Conservation (phyloP, 2,113 vertebrate species). For the Hemibagrus wyckioides region DNA sequence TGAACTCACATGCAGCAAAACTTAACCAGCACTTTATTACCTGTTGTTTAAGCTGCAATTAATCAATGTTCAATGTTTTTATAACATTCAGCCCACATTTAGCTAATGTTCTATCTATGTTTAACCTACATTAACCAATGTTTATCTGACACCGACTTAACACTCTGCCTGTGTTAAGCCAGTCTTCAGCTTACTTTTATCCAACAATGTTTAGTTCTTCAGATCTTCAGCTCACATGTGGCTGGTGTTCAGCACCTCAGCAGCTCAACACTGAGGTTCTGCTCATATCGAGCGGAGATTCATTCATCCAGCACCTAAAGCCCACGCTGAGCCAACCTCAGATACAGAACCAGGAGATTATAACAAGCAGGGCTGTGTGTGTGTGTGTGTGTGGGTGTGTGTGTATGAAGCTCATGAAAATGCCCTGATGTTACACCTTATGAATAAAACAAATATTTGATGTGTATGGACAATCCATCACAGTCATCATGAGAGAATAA, state of each 20-base stretch:
- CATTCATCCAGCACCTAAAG: background rate
- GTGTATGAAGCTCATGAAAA: background rate
- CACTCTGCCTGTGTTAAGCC: background rate
- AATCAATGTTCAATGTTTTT: background rate
- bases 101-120: no score
- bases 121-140: background rate
- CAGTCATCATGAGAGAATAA: background rate
- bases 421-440: background rate
- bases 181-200: background rate
- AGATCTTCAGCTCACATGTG: background rate
- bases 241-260: background rate
- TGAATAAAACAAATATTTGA: background rate
- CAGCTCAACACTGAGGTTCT: background rate
- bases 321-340: background rate
- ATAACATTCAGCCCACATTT: background rate
- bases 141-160: background rate
- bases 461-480: background rate
- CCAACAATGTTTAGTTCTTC: background rate
- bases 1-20: background rate
- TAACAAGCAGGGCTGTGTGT: background rate
- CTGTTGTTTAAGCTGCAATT: background rate
- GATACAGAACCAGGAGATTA: background rate
- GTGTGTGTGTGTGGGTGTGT: background rate
- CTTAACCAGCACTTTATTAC: background rate
- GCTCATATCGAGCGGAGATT: background rate